These are phyloP conservation scores for Lanistes nyassanus DNA, from an alignment of 1,140 invertebrate species.

Conservation along the genomic window DNA sequence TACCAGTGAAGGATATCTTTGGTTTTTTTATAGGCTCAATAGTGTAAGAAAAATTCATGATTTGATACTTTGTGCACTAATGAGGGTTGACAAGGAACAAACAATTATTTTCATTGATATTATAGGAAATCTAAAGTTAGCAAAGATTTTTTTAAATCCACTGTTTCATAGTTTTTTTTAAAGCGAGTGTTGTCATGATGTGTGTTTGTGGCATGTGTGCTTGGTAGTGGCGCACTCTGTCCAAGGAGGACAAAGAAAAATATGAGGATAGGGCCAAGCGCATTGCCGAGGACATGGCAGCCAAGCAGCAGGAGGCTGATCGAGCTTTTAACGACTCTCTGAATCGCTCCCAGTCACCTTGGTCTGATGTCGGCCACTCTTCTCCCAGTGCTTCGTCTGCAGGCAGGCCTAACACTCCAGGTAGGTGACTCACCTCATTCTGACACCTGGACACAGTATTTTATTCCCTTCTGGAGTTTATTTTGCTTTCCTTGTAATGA, in stretches of 20 bases:
- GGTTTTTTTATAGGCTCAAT: no score
- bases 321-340: slow-evolving; percentile 58
- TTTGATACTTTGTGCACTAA: no score
- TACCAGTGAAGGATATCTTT: no score
- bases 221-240: slow-evolving; percentile 87
- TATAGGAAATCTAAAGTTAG: no score
- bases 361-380: slow-evolving; percentile 38
- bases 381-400: slow-evolving; percentile 22
- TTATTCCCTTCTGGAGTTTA: neutral
- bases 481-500: no score
- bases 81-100: no score
- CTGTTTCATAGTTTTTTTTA: neutral
- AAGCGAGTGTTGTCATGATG: neutral
- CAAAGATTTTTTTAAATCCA: neutral
- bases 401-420: slow-evolving; percentile 14
- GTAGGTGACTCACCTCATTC: slow-evolving; percentile 13
- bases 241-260: slow-evolving; percentile 85
- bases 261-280: slow-evolving; percentile 78
- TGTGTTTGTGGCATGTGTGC: neutral
- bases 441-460: slow-evolving; percentile 3
- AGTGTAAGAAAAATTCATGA: no score
- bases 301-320: slow-evolving; percentile 61
- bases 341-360: slow-evolving; percentile 49
- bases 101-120: no score
- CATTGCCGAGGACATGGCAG: slow-evolving; percentile 58